phyloP scores from a whole-genome alignment of 2,888 invertebrate species.

The Stenichneumon culpator region DNA sequence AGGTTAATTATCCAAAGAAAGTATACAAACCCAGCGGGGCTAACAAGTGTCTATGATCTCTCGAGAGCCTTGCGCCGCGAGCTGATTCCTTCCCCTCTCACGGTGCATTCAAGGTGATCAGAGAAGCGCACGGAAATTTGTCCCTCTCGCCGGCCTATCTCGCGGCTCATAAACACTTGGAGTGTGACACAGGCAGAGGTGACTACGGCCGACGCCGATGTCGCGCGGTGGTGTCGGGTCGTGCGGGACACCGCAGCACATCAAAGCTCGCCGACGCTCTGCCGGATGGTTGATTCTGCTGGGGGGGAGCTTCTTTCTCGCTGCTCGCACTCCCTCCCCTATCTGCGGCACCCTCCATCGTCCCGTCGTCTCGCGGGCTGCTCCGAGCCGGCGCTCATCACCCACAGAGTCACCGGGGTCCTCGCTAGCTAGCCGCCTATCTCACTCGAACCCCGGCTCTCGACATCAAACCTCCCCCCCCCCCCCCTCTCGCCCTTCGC shows the following conservation, averaged over 20 bases:
- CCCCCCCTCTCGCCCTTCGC: slow-evolving; percentile 14
- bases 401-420: slow-evolving; percentile 4
- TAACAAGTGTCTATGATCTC: slow-evolving; percentile 48
- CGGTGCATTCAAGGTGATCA: slow-evolving; percentile 77
- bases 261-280: slow-evolving; percentile 78
- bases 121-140: slow-evolving; percentile 52
- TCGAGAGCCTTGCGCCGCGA: slow-evolving; percentile 11
- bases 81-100: slow-evolving; percentile 37
- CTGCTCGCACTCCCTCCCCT: slow-evolving; percentile 19
- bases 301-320: slow-evolving; percentile 6
- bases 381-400: slow-evolving; percentile 54
- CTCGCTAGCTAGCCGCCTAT: slow-evolving; percentile 6
- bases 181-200: slow-evolving; percentile 71
- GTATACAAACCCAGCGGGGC: slow-evolving; percentile 72
- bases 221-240: slow-evolving; percentile 79
- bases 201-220: slow-evolving; percentile 80
- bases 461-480: slow-evolving; percentile 46
- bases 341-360: background rate
- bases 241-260: slow-evolving; percentile 73
- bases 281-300: background rate
- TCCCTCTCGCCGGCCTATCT: slow-evolving; percentile 29
- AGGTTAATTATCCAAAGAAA: slow-evolving; percentile 82
- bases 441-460: slow-evolving; percentile 54
- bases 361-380: slow-evolving; percentile 38
- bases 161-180: slow-evolving; percentile 70